Evolutionary conservation across 2,797 vertebrate genomes (phyloP), one percentile per base, ranked within the genome.

Genomic region (Molossus molossus): DNA sequence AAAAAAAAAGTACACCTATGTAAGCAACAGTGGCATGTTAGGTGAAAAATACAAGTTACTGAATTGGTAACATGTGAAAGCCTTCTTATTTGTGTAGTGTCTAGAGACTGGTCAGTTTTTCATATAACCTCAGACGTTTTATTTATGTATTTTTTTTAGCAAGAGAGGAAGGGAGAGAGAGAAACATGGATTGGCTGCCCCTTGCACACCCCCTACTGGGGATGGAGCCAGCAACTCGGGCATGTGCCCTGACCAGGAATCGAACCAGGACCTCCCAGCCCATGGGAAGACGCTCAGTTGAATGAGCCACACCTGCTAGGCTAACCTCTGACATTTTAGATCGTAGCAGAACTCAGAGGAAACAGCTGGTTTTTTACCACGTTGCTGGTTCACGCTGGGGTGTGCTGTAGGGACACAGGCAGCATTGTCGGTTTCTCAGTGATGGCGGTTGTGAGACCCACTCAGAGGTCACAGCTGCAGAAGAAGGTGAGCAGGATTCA

Each of bases 31-130:
- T 25, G 45, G n/a, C 11, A 0, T 0, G 0, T 45, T 12, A 13
- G 11, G 11, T 58, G 69, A 9, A 25, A 72, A 20, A 5, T 0
- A 27, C 45, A 29, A 21, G 13, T n/a, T 1, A 2, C 1, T 9
- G 58, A 8, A 3, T 25, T 3, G 4, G 23, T 1, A 0, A 1
- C 1, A 4, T 1, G 0, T 0, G 0, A 1, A 2, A 4, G 8
- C 27, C 17, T 29, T 48, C 1, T 2, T 1, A 6, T 40, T 5
- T 23, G 33, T 5, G 0, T 0, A 6, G 21, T 0, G 0, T n/a
- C 65, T 14, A 2, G 50, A 2, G 37, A 1, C 50, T 0, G 9
- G 33, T 33, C n/a, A 9, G 18, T 40, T 11, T 45, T 40, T n/a
- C n/a, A 10, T 2, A 6, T 8, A 18, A 29, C 37, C 57, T 18